A percentile compares a stretch with the other conserved stretches of the same genome.
phyloP scores from a whole-genome alignment of 2,797 vertebrate species.

The Danionella dracula region DNA sequence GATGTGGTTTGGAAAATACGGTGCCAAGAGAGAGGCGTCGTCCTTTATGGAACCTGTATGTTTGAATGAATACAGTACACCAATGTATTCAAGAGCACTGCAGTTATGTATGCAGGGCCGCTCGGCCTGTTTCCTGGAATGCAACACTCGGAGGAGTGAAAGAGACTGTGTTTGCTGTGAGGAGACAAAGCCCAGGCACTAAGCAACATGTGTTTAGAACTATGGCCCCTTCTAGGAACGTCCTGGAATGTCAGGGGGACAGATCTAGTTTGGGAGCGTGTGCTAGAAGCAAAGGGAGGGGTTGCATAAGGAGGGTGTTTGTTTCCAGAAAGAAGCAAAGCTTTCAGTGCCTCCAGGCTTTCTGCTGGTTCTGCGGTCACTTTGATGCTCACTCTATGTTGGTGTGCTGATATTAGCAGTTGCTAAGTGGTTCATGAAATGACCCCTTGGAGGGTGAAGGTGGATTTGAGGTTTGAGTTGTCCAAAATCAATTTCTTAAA shows the following conservation, averaged over 20 bases:
- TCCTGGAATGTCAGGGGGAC: slow-evolving; percentile 19
- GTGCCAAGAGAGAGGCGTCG: background rate
- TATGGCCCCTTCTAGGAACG: slow-evolving; percentile 22
- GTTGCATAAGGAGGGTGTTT: slow-evolving; percentile 13
- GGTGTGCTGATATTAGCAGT: slow-evolving; percentile 12
- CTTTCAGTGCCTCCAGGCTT: slow-evolving; percentile 16
- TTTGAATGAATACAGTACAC: slow-evolving; percentile 29
- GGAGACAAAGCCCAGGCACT: slow-evolving; percentile 35
- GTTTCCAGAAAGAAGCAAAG: slow-evolving; percentile 20
- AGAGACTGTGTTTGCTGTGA: slow-evolving; percentile 27
- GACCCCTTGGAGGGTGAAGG: background rate
- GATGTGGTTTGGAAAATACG: slow-evolving; percentile 18
- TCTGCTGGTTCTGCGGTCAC: slow-evolving; percentile 8
- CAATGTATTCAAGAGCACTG: slow-evolving; percentile 15
- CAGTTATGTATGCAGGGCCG: slow-evolving; percentile 15
- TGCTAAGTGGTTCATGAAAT: slow-evolving; percentile 15
- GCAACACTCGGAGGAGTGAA: slow-evolving; percentile 15
- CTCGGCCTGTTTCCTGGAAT: slow-evolving; percentile 30
- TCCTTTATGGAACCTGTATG: slow-evolving; percentile 8
- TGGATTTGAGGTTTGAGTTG: background rate
- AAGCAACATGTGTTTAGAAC: slow-evolving; percentile 31
- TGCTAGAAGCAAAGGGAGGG: background rate
- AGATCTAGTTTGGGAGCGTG: background rate
- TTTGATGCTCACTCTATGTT: slow-evolving; percentile 13
- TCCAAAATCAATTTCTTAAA: background rate